Conservation (phyloP, 1,140 invertebrate genomes). For the Plectrocnemia conspersa region DNA sequence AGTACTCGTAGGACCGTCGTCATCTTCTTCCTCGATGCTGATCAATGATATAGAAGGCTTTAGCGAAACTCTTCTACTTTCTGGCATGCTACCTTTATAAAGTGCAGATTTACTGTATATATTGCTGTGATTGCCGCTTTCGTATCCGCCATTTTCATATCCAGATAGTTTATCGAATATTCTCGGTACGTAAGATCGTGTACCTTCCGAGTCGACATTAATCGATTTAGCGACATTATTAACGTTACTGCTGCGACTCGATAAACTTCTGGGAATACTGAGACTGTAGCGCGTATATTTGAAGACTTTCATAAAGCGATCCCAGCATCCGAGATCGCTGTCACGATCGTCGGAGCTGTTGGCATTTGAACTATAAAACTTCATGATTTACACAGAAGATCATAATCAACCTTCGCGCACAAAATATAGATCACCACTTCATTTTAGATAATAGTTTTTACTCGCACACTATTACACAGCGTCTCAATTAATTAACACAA, state of each 20-base stretch:
- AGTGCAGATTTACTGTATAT: no score
- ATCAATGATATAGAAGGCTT: constrained; percentile 24
- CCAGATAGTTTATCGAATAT: constrained; percentile 9
- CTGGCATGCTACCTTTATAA: constrained; percentile 30
- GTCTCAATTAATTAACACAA: not conserved
- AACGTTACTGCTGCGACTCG: not conserved
- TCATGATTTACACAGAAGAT: no score
- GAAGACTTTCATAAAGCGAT: constrained; percentile 24
- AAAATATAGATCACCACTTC: no score
- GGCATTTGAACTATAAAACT: no score
- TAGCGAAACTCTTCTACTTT: constrained; percentile 29
- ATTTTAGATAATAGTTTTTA: no score
- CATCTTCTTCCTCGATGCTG: constrained; percentile 30
- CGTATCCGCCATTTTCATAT: constrained; percentile 9
- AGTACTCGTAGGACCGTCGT: not conserved
- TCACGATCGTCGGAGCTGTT: not conserved
- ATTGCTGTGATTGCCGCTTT: no score
- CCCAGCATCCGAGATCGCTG: constrained; percentile 21
- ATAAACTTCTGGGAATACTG: not conserved
- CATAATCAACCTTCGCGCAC: no score
- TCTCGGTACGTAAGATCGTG: constrained; percentile 12
- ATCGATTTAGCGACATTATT: no score
- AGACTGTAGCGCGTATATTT: constrained; percentile 23
- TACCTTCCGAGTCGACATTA: constrained; percentile 9
- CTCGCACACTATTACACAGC: not conserved